These are phyloP conservation scores for Drosophila pruinosa DNA, from an alignment of 1,140 invertebrate species.

Conservation along the genomic window DNA sequence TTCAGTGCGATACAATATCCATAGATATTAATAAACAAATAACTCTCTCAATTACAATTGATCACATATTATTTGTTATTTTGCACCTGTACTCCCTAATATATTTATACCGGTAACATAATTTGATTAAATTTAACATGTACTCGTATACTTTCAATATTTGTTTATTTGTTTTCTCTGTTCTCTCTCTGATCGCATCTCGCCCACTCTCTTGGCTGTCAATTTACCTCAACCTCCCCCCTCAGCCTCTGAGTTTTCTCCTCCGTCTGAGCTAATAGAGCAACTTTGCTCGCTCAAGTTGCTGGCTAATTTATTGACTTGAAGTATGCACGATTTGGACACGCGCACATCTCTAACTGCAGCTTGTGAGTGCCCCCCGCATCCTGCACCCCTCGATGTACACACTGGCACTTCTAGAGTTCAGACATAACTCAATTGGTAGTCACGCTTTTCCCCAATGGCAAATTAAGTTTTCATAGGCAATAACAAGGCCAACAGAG, in stretches of 20 bases:
- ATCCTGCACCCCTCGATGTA: neutral
- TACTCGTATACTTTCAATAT: too few relatives aligned
- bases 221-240: neutral
- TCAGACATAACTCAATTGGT: slow-evolving; percentile 55
- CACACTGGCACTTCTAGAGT: too few relatives aligned
- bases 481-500: slow-evolving; percentile 27
- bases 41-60: too few relatives aligned
- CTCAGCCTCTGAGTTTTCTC: neutral
- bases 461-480: slow-evolving; percentile 74
- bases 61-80: too few relatives aligned
- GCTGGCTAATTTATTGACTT: neutral
- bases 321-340: slow-evolving; percentile 3
- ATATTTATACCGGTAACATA: too few relatives aligned
- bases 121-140: too few relatives aligned
- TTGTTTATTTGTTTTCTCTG: too few relatives aligned
- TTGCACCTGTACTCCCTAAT: too few relatives aligned
- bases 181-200: too few relatives aligned
- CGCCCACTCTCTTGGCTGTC: neutral
- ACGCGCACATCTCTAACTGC: slow-evolving; percentile 14
- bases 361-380: neutral
- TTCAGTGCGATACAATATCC: too few relatives aligned
- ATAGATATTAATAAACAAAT: too few relatives aligned
- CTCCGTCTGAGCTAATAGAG: neutral
- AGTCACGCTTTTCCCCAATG: slow-evolving; percentile 6
- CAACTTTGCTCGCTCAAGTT: neutral